Conservation (phyloP, 2,888 invertebrate species). For the Conops quadrifasciatus region DNA sequence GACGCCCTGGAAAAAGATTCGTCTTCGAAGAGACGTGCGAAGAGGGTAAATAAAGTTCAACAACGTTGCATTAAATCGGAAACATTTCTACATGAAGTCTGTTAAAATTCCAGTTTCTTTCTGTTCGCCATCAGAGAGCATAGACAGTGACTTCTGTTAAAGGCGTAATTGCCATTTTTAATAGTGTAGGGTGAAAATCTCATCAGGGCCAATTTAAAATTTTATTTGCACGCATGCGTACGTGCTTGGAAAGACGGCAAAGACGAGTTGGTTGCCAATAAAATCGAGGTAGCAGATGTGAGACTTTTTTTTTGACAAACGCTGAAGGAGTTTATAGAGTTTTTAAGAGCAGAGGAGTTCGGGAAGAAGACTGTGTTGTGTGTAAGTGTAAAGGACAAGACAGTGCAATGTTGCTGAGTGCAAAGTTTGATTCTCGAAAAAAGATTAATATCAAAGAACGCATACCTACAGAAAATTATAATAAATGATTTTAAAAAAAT, state of each 20-base stretch:
- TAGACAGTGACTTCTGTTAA: no score
- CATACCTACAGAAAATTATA: neutral
- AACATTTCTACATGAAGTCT: no score
- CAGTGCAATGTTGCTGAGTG: no score
- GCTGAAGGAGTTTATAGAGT: neutral
- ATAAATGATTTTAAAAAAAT: no score
- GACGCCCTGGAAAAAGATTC: no score
- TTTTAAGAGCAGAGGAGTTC: neutral
- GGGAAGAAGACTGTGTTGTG: neutral
- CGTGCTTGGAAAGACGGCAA: neutral
- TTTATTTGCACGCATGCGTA: neutral
- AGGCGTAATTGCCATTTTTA: no score
- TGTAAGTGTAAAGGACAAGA: neutral
- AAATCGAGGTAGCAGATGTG: neutral
- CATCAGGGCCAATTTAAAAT: neutral
- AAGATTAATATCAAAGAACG: neutral
- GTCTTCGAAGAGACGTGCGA: no score
- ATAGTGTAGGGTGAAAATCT: neutral
- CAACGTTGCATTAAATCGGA: no score
- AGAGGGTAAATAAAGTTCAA: no score
- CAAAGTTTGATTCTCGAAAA: neutral
- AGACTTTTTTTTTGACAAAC: neutral
- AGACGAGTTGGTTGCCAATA: neutral
- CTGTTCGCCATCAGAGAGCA: no score
- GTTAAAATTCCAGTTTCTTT: no score